A percentile compares a stretch with the other conserved stretches of the same genome.
Evolutionary conservation across 2,113 vertebrate species (phyloP).

Genomic region (Mirounga angustirostris): DNA sequence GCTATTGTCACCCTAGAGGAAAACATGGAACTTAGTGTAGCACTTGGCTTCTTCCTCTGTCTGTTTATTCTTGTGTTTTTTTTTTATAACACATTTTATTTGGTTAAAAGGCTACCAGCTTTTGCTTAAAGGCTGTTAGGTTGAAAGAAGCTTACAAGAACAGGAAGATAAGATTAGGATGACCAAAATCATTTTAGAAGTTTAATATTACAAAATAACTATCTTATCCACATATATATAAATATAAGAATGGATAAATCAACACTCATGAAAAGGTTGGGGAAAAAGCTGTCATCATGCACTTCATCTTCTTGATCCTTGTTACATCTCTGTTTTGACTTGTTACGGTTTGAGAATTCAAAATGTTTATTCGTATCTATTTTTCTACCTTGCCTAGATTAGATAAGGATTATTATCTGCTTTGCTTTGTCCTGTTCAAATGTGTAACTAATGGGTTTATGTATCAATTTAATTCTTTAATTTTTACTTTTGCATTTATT

Average conservation of each 20-base stretch:
- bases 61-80: not conserved
- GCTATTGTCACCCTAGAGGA: not conserved
- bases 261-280: not conserved
- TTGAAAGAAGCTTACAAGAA: conserved; percentile 49
- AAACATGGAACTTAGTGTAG: not conserved
- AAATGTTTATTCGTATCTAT: conserved; percentile 28
- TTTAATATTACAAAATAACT: conserved; percentile 57
- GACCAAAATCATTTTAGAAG: conserved; percentile 39
- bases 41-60: not conserved
- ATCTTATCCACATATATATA: conserved; percentile 30
- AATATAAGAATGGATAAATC: conserved; percentile 31
- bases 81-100: conserved; percentile 65
- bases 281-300: not conserved
- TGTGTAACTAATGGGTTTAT: not conserved
- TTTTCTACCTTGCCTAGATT: not conserved
- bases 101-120: conserved; percentile 61
- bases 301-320: conserved; percentile 12
- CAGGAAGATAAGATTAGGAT: conserved; percentile 36
- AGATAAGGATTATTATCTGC: not conserved
- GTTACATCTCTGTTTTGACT: not conserved
- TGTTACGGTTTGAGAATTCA: conserved; percentile 74
- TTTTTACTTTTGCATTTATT: conserved; percentile 1
- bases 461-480: not conserved
- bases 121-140: not conserved
- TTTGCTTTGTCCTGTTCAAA: not conserved